Evolutionary conservation across 2,113 vertebrate genomes (phyloP).

Genomic region (Pampusana beccarii): DNA sequence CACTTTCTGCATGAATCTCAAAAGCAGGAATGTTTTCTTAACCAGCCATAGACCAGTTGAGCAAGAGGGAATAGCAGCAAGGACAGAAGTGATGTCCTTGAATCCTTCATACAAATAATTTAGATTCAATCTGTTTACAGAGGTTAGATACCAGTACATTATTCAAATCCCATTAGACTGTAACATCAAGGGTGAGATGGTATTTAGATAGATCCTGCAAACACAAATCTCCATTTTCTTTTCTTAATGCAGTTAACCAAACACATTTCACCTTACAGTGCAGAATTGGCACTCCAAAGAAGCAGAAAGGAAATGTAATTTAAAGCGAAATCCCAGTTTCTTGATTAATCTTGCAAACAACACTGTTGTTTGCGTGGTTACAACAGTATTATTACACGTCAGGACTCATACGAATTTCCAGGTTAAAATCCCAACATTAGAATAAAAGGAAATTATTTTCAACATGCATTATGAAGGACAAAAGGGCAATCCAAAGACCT

Average conservation of each 20-base stretch:
- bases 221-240: background rate
- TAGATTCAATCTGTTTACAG: constrained; percentile 46
- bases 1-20: background rate
- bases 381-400: background rate
- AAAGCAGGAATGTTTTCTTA: background rate
- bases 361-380: background rate
- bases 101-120: constrained; percentile 19
- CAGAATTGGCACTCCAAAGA: background rate
- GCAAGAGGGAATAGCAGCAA: constrained; percentile 29
- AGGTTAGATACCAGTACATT: background rate
- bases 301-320: background rate
- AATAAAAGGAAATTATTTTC: background rate
- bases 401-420: background rate
- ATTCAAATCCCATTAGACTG: constrained; percentile 58
- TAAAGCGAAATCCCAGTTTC: background rate
- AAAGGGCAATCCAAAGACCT: background rate
- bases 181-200: background rate
- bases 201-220: constrained; percentile 33
- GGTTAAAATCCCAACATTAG: background rate
- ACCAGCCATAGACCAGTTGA: background rate
- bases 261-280: background rate
- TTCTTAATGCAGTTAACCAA: constrained; percentile 43
- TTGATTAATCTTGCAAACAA: background rate
- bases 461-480: background rate
- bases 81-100: constrained; percentile 10